A percentile compares a stretch with the other conserved stretches of the same genome.
Conservation (phyloP, 1,140 invertebrate species). For the Phymastichus coffea region DNA sequence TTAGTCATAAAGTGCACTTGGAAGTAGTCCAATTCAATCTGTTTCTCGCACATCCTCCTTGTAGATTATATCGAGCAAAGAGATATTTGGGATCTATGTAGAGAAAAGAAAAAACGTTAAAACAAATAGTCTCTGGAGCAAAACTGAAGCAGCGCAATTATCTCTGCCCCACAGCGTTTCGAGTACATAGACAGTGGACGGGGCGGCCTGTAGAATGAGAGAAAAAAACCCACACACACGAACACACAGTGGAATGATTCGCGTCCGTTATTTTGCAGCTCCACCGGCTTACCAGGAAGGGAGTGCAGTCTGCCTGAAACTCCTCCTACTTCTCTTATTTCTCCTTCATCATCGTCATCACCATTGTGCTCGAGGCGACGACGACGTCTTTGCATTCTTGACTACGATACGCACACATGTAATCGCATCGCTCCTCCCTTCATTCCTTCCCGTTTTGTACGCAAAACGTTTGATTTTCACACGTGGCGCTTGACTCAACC, state of each 20-base stretch:
- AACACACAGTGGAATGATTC: neutral
- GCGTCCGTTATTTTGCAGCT: slow-evolving; percentile 54
- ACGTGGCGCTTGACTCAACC: no score
- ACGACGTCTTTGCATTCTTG: no score
- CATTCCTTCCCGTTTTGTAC: no score
- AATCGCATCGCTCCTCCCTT: no score
- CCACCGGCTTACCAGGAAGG: slow-evolving; percentile 56
- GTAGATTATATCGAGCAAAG: no score
- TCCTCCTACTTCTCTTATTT: slow-evolving; percentile 5
- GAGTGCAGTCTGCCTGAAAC: slow-evolving; percentile 51
- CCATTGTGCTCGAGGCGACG: no score
- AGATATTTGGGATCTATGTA: no score
- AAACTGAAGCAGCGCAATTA: slow-evolving; percentile 19
- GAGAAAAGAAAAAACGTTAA: neutral
- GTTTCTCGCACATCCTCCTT: no score
- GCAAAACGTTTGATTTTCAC: no score
- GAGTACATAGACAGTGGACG: slow-evolving; percentile 57
- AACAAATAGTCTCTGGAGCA: neutral
- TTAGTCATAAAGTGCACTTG: no score
- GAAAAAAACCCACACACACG: slow-evolving; percentile 2
- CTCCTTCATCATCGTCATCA: neutral
- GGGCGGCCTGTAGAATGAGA: slow-evolving; percentile 46
- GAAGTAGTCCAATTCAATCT: no score
- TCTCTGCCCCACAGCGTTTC: slow-evolving; percentile 52
- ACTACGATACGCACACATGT: no score